Base-by-base conservation (phyloP, 2,888 invertebrate genomes). In the Galerucella pusilla region DNA sequence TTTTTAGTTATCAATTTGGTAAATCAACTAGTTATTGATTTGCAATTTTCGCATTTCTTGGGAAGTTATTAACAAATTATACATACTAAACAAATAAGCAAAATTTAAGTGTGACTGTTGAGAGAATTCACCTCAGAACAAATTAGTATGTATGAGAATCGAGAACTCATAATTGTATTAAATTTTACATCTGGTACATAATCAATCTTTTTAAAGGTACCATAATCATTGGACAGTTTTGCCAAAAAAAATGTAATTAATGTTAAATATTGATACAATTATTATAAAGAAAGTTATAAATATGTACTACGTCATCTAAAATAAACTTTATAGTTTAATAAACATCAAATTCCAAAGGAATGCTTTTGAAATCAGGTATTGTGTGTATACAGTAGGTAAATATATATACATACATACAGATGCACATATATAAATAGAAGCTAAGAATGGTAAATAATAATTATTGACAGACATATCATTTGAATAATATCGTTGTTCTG, bases 401-500 rank as follows among this genome's bases (percentile, higher is more conserved):
- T 57, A 57, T 73, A 76, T 61, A 68, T 76, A 60, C 66, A 67
- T 72, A 70, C 60, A 72, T 71, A 66, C 59, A 71, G 42, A 71
- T 57, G 35, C 16, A 71, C 68, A 73, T 80, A 84, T 83, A 84
- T 83, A 86, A 86, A 86, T 87, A 87, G 86, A 87, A 86, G 87
- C 87, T 86, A 87, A 87, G 84, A 85, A 85, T 84, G 80, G 85
- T 86, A 87, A 87, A 87, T 85, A 87, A 87, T 86, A 87, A 87
- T 86, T 86, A 85, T 84, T 85, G 86, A 86, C 86, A 87, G 85
- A 86, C 85, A 87, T 85, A 85, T 87, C 85, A 86, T 86, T 85
- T 86, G 84, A 86, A 84, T 86, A 86, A 87, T 86, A 87, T 88
- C 88, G 88, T 88, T 88, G 88, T 88, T 87, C 88, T 87, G 87